Evolutionary conservation across 2,888 invertebrate species (phyloP).

Genomic region (Phaedon cochleariae): DNA sequence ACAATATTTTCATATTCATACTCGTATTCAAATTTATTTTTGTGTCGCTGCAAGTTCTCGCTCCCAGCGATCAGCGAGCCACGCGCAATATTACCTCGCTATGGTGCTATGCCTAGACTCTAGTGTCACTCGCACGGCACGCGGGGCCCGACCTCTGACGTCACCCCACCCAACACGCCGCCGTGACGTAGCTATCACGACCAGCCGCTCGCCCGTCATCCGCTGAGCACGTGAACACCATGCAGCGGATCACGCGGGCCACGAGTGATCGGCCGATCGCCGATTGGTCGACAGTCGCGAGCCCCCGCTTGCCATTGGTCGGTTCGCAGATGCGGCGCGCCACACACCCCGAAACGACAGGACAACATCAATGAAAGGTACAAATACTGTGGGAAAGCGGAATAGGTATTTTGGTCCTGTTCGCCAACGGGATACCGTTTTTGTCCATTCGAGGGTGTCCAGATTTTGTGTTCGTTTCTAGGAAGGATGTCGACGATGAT

Average conservation of each 20-base stretch:
- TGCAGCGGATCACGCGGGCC: slow-evolving; percentile 78
- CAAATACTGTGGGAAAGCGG: not conserved
- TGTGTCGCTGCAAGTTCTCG: too few relatives aligned
- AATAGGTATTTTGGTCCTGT: not conserved
- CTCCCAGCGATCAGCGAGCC: too few relatives aligned
- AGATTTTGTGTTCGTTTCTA: not conserved
- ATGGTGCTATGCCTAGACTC: too few relatives aligned
- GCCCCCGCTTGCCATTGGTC: slow-evolving; percentile 64
- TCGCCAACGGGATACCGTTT: slow-evolving; percentile 22
- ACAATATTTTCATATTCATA: too few relatives aligned
- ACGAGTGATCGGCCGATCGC: slow-evolving; percentile 71
- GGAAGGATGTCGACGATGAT: slow-evolving; percentile 17
- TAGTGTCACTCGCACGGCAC: slow-evolving; percentile 23
- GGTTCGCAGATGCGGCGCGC: slow-evolving; percentile 59
- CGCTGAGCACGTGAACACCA: slow-evolving; percentile 86
- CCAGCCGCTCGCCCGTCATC: slow-evolving; percentile 71
- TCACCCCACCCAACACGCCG: slow-evolving; percentile 57
- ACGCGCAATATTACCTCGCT: too few relatives aligned
- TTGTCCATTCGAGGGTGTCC: not conserved
- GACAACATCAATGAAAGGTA: slow-evolving; percentile 54
- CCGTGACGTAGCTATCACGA: slow-evolving; percentile 72
- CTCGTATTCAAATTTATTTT: too few relatives aligned
- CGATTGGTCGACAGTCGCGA: slow-evolving; percentile 69
- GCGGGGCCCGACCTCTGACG: slow-evolving; percentile 53
- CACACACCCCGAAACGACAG: slow-evolving; percentile 63